Conservation (phyloP, 2,113 vertebrate genomes). For the Silurus glanis region DNA sequence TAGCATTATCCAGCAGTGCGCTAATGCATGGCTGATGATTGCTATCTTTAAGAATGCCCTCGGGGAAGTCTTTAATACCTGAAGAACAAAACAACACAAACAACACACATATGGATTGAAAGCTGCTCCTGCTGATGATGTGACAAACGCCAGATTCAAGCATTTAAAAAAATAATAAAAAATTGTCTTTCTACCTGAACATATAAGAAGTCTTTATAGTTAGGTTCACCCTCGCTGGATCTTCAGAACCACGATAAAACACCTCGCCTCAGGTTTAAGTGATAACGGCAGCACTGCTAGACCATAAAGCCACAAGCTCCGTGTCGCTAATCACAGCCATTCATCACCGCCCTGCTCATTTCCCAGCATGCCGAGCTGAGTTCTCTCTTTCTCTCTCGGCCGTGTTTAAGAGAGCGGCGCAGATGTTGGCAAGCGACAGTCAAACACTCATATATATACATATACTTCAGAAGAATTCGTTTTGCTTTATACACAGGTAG, state of each 20-base stretch:
- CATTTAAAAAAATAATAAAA: conserved; percentile 2
- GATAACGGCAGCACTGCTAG: conserved; percentile 52
- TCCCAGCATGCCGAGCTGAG: conserved; percentile 32
- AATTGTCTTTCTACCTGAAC: conserved; percentile 21
- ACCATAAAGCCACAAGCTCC: conserved; percentile 57
- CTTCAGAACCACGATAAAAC: conserved; percentile 40
- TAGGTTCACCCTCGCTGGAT: neutral
- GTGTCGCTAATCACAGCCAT: conserved; percentile 55
- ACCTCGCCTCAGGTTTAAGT: conserved; percentile 53
- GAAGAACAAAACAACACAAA: neutral
- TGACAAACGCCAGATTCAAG: neutral
- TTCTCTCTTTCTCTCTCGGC: conserved; percentile 28
- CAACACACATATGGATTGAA: neutral
- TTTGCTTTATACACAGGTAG: neutral
- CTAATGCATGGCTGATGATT: neutral
- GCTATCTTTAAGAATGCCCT: neutral
- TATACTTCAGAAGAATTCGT: neutral
- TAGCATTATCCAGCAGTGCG: neutral
- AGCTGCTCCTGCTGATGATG: neutral
- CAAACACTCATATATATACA: conserved; percentile 3
- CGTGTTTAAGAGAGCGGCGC: neutral
- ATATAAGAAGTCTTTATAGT: conserved; percentile 21
- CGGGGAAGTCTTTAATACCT: neutral
- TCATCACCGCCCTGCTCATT: conserved; percentile 53
- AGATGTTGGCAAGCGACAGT: conserved; percentile 9